Conservation (phyloP, 2,888 invertebrate genomes). For the Poecilobothrus nobilitatus region DNA sequence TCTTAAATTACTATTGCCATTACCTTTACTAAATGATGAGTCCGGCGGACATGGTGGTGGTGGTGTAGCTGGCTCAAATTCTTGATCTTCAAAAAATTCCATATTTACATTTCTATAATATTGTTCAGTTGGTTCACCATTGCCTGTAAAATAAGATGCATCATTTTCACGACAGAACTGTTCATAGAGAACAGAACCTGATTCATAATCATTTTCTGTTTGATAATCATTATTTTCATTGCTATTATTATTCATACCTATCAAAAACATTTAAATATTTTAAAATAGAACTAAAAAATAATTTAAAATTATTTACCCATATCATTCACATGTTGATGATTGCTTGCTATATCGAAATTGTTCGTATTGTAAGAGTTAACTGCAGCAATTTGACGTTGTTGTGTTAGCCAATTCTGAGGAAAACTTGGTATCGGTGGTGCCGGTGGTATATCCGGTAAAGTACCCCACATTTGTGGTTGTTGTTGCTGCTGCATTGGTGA, state of each 20-base stretch:
- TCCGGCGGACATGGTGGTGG: constrained; percentile 29
- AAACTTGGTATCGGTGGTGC: constrained; percentile 31
- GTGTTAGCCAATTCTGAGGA: constrained; percentile 29
- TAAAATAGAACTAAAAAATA: not conserved
- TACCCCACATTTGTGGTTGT: constrained; percentile 28
- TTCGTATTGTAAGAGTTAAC: constrained; percentile 2
- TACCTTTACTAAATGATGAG: constrained; percentile 16
- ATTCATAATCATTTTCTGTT: constrained; percentile 31
- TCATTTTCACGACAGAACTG: constrained; percentile 30
- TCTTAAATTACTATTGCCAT: constrained; percentile 8
- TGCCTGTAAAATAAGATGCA: constrained; percentile 29
- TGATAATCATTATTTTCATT: constrained; percentile 23
- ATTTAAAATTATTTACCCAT: not conserved
- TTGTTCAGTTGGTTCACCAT: constrained; percentile 32
- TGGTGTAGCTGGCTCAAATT: constrained; percentile 30
- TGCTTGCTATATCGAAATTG: not conserved
- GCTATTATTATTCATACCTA: constrained; percentile 16
- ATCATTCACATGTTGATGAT: not conserved
- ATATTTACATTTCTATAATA: constrained; percentile 32
- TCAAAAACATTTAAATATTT: not conserved
- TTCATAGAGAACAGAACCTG: constrained; percentile 30
- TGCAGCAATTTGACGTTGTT: constrained; percentile 15
- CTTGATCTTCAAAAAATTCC: constrained; percentile 30
- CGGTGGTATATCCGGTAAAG: constrained; percentile 24
- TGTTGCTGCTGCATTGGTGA: constrained; percentile 23